phyloP scores from a whole-genome alignment of 2,113 vertebrate species.

The Philantomba maxwellii region DNA sequence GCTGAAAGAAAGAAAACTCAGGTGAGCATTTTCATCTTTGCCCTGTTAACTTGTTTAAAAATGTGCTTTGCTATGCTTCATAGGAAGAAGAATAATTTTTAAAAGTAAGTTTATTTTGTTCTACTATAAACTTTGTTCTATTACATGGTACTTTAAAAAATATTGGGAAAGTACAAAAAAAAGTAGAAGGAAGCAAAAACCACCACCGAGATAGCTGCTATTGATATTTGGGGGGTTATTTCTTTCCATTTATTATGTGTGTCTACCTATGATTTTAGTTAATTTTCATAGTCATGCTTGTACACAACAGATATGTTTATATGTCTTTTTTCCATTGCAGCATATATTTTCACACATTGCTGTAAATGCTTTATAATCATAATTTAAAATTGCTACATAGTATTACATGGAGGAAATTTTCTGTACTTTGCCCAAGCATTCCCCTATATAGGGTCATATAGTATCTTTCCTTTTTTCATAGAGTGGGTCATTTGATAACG shows the following conservation, averaged over 20 bases:
- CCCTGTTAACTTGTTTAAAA: background rate
- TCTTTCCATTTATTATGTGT: background rate
- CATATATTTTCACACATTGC: background rate
- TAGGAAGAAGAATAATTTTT: background rate
- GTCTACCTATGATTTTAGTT: background rate
- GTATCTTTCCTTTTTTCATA: background rate
- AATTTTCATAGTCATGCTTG: background rate
- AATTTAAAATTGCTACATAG: background rate
- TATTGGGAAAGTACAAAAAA: background rate
- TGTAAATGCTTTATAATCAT: background rate
- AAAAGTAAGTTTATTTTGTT: background rate
- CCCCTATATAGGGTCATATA: background rate
- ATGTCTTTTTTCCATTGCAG: background rate
- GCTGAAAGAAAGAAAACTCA: background rate
- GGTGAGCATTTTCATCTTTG: slow-evolving; percentile 28
- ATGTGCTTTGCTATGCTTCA: background rate
- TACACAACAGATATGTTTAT: background rate
- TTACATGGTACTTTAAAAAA: background rate
- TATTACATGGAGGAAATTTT: background rate
- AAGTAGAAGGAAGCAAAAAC: background rate
- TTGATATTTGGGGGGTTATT: background rate
- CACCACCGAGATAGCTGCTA: background rate
- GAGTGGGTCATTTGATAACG: background rate
- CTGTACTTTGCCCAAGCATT: background rate
- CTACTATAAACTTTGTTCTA: background rate